A percentile compares a stretch with the other conserved stretches of the same genome.
Conservation (phyloP, 1,140 invertebrate genomes). For the Amphibalanus amphitrite region DNA sequence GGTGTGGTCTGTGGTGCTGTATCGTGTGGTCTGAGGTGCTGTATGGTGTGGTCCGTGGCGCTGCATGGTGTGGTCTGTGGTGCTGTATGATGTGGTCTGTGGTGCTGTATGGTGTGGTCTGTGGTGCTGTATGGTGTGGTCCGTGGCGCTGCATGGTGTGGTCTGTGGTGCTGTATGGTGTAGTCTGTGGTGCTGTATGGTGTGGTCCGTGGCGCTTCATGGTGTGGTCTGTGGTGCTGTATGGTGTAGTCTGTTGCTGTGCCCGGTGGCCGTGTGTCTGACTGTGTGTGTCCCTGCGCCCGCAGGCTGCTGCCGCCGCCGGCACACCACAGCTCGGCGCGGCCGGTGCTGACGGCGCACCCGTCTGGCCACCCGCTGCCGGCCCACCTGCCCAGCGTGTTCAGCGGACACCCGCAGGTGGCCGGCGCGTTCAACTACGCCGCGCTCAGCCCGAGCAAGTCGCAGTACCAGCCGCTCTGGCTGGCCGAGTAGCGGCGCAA, state of each 20-base stretch:
- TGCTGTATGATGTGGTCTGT: no score
- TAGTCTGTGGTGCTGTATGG: no score
- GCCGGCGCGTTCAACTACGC: constrained; percentile 34
- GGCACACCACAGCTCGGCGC: constrained; percentile 56
- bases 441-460: constrained; percentile 50
- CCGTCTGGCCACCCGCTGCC: constrained; percentile 52
- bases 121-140: no score
- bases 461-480: constrained; percentile 54
- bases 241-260: not conserved
- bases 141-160: no score
- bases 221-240: no score
- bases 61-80: no score
- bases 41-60: not conserved
- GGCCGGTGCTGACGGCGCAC: constrained; percentile 48
- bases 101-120: no score
- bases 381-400: constrained; percentile 51
- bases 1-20: no score
- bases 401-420: constrained; percentile 44
- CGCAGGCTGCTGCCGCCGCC: constrained; percentile 44
- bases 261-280: not conserved
- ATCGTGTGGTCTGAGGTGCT: no score
- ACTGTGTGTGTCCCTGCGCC: not conserved
- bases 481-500: constrained; percentile 55
- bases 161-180: no score
- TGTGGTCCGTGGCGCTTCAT: no score